Evolutionary conservation across 1,140 invertebrate genomes (phyloP).

Genomic region (Pseudomyrmex dendroicus): DNA sequence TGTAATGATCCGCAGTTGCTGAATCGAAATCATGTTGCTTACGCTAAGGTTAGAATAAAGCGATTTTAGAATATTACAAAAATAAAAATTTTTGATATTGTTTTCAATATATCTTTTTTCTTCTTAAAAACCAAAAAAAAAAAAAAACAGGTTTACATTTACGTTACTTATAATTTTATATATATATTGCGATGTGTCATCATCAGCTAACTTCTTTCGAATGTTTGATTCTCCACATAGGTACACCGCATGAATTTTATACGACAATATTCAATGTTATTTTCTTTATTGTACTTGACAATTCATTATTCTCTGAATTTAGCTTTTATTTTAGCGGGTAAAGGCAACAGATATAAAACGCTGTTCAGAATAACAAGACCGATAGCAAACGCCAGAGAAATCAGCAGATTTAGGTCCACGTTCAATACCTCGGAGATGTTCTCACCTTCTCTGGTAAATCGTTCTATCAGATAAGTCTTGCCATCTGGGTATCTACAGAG

Average conservation of each 20-base stretch:
- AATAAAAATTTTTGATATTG: slow-evolving; percentile 33
- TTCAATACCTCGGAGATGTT: slow-evolving; percentile 89
- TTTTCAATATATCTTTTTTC: slow-evolving; percentile 17
- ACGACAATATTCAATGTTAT: not conserved
- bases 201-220: not conserved
- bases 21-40: slow-evolving; percentile 11
- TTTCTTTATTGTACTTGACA: not conserved
- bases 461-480: slow-evolving; percentile 89
- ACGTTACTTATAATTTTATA: slow-evolving; percentile 38
- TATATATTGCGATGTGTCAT: slow-evolving; percentile 6
- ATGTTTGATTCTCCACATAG: not conserved
- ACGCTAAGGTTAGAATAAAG: slow-evolving; percentile 19
- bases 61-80: slow-evolving; percentile 59
- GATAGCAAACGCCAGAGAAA: slow-evolving; percentile 93
- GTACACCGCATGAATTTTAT: not conserved
- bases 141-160: too few species aligned
- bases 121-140: too few species aligned
- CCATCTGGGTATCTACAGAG: slow-evolving; percentile 90
- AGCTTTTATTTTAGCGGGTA: slow-evolving; percentile 93
- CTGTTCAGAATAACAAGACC: slow-evolving; percentile 93
- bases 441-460: slow-evolving; percentile 89
- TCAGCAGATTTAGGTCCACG: slow-evolving; percentile 91
- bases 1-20: not conserved
- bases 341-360: slow-evolving; percentile 93
- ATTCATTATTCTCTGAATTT: slow-evolving; percentile 92